phyloP scores from a whole-genome alignment of 1,140 invertebrate species.

The Polyergus mexicanus region DNA sequence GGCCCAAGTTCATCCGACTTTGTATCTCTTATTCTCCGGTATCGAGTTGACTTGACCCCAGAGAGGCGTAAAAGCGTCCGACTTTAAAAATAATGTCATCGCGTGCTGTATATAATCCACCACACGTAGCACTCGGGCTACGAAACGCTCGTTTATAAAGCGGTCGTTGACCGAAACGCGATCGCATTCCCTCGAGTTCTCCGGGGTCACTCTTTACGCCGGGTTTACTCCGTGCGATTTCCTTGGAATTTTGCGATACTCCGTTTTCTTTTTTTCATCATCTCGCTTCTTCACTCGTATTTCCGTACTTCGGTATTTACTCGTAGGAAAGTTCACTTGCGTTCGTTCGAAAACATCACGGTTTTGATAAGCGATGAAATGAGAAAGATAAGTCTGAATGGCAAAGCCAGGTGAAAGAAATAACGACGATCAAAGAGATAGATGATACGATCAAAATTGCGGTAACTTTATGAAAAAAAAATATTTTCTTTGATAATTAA shows the following conservation, averaged over 20 bases:
- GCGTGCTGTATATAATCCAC: constrained; percentile 59
- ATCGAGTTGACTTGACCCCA: too few species aligned
- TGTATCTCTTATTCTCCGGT: too few species aligned
- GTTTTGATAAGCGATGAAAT: constrained; percentile 29
- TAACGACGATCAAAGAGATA: background rate
- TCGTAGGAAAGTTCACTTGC: constrained; percentile 11
- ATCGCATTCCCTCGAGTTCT: constrained; percentile 29
- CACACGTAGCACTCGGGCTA: constrained; percentile 19
- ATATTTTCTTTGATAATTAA: background rate
- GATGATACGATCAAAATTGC: constrained; percentile 16
- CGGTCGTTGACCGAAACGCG: constrained; percentile 62
- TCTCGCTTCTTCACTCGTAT: background rate
- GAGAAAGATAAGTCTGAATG: constrained; percentile 20
- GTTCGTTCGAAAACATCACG: constrained; percentile 10
- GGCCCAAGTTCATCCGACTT: background rate
- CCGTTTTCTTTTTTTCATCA: constrained; percentile 15
- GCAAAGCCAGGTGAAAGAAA: constrained; percentile 24
- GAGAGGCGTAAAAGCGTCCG: constrained; percentile 39
- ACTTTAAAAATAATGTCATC: constrained; percentile 61
- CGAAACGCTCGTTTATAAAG: constrained; percentile 49
- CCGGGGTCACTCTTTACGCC: constrained; percentile 15
- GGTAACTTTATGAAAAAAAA: background rate
- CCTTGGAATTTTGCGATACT: constrained; percentile 45
- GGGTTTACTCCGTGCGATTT: constrained; percentile 52
- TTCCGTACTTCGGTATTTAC: background rate